Conservation (phyloP, 2,888 invertebrate genomes). For the Cephus pulcher region DNA sequence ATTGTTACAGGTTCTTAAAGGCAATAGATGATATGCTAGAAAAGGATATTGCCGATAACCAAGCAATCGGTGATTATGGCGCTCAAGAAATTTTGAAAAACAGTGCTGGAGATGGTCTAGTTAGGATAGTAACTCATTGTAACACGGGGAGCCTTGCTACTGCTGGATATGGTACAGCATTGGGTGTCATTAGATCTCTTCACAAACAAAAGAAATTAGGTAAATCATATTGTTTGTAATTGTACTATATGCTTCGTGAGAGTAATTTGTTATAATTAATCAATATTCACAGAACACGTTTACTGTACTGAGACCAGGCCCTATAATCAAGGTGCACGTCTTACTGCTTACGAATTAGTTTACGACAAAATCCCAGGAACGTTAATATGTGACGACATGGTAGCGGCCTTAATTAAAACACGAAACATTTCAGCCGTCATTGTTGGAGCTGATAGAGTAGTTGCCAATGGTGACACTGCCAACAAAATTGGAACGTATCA, state of each 20-base stretch:
- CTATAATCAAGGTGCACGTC: constrained; percentile 95
- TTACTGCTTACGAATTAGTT: constrained; percentile 96
- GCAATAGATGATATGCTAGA: constrained; percentile 85
- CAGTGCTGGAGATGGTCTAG: constrained; percentile 71
- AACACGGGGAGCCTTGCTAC: constrained; percentile 99
- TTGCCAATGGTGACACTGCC: constrained; percentile 97
- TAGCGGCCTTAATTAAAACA: constrained; percentile 88
- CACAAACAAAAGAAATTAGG: constrained; percentile 78
- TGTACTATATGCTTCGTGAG: neutral
- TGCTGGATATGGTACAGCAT: constrained; percentile 96
- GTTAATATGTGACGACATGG: constrained; percentile 95
- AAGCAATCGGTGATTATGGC: constrained; percentile 86
- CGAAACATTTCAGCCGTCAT: constrained; percentile 90
- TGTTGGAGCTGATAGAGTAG: constrained; percentile 97
- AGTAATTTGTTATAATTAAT: neutral
- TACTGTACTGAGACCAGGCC: constrained; percentile 98
- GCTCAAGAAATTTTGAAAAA: constrained; percentile 79
- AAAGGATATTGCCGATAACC: constrained; percentile 90
- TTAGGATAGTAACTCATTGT: constrained; percentile 93
- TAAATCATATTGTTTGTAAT: constrained; percentile 57
- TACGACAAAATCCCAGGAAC: constrained; percentile 93
- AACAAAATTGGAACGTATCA: constrained; percentile 99
- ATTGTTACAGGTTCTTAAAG: constrained; percentile 76
- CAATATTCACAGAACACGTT: constrained; percentile 77
- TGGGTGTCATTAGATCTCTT: constrained; percentile 93